Conservation (phyloP, 1,140 invertebrate species). For the Portunus trituberculatus region DNA sequence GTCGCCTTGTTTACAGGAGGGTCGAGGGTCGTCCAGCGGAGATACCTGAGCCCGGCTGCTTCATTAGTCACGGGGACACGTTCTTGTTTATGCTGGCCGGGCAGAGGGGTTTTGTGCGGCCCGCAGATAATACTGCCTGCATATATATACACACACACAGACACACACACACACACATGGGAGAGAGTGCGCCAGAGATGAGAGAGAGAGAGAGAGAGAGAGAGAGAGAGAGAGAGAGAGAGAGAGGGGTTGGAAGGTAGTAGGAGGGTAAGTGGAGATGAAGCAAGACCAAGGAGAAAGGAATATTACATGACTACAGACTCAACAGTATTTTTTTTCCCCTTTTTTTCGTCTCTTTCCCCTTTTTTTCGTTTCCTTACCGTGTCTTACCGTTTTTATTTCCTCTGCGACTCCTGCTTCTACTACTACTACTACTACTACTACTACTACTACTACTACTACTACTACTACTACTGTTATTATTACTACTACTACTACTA, state of each 20-base stretch:
- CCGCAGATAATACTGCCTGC: not conserved
- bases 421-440: not conserved
- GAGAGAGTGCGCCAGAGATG: no score
- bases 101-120: slow-evolving; percentile 27
- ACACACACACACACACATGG: no score
- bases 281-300: not conserved
- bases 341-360: not conserved
- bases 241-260: slow-evolving; percentile 17
- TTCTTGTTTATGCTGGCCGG: slow-evolving; percentile 42
- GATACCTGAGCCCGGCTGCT: slow-evolving; percentile 2
- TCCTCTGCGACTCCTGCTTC: not conserved
- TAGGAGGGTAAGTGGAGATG: not conserved
- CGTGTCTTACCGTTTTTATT: not conserved
- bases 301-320: no score
- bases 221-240: slow-evolving; percentile 7
- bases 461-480: not conserved
- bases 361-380: not conserved
- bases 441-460: not conserved
- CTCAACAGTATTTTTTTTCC: not conserved
- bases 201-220: not conserved
- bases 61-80: slow-evolving; percentile 44
- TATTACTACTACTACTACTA: not conserved
- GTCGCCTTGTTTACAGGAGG: slow-evolving; percentile 63
- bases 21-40: not conserved
- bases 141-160: not conserved